Conservation (phyloP, 2,888 invertebrate species). For the Drosophila melanosoma region DNA sequence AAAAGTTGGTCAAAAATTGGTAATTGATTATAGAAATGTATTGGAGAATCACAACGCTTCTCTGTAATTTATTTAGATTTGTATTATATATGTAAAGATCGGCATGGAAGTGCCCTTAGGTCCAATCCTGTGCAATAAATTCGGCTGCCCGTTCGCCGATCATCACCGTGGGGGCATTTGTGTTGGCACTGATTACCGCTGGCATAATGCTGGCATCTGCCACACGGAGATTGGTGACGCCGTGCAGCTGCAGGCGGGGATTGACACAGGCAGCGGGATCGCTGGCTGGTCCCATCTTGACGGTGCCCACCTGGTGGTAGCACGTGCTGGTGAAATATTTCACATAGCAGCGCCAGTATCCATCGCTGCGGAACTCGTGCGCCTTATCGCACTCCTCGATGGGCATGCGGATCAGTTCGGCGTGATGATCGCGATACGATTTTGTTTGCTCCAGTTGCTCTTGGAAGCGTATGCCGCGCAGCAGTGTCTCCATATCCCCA, state of each 20-base stretch:
- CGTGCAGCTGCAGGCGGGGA: constrained; percentile 88
- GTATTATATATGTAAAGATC: constrained; percentile 22
- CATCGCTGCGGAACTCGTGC: constrained; percentile 60
- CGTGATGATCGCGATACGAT: constrained; percentile 83
- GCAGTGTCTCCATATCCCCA: constrained; percentile 86
- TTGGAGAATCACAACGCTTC: too few species aligned
- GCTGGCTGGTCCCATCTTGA: constrained; percentile 89
- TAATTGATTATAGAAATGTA: too few species aligned
- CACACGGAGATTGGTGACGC: constrained; percentile 88
- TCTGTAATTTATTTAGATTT: too few species aligned
- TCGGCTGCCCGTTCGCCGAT: constrained; percentile 93
- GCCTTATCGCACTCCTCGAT: constrained; percentile 73
- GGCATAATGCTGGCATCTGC: constrained; percentile 93
- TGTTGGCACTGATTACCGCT: constrained; percentile 90
- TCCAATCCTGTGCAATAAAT: constrained; percentile 79
- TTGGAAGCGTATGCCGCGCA: constrained; percentile 85
- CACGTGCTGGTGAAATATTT: constrained; percentile 89
- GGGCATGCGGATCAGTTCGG: constrained; percentile 65
- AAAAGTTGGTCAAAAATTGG: too few species aligned
- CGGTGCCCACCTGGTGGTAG: constrained; percentile 89
- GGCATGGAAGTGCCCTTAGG: constrained; percentile 26
- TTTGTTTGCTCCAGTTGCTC: constrained; percentile 83
- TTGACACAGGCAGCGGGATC: constrained; percentile 89
- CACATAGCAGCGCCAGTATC: constrained; percentile 89
- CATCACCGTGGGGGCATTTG: constrained; percentile 94